Evolutionary conservation across 2,888 invertebrate species (phyloP).

Genomic region (Peribatodes rhomboidaria): DNA sequence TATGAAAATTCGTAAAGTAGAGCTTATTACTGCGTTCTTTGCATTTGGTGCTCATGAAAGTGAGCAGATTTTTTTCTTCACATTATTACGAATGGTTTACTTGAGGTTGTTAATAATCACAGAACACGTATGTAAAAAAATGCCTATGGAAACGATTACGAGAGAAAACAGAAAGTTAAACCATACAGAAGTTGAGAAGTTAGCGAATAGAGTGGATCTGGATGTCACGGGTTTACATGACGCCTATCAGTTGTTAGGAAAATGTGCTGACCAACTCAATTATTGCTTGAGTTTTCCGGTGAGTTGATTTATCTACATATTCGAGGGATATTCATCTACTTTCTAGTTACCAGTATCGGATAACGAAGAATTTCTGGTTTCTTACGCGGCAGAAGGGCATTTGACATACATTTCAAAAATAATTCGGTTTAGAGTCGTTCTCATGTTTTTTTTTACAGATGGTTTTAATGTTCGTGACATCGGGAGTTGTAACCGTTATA

Average conservation of each 20-base stretch:
- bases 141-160: conserved; percentile 42
- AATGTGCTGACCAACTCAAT: conserved; percentile 65
- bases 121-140: conserved; percentile 61
- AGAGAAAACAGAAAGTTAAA: background rate
- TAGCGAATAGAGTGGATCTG: conserved; percentile 55
- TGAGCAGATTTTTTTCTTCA: conserved; percentile 13
- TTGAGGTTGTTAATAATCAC: conserved; percentile 61
- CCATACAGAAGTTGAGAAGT: conserved; percentile 40
- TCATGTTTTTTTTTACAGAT: conserved; percentile 11
- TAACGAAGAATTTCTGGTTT: too few relatives aligned
- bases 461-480: background rate
- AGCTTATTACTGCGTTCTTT: background rate
- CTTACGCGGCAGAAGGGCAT: too few relatives aligned
- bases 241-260: conserved; percentile 67
- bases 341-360: too few relatives aligned
- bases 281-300: conserved; percentile 68
- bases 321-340: background rate
- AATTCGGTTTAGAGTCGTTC: too few relatives aligned
- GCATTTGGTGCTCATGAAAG: background rate
- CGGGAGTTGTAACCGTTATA: conserved; percentile 7
- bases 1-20: background rate
- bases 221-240: conserved; percentile 62
- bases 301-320: conserved; percentile 39
- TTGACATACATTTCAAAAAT: too few relatives aligned
- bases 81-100: conserved; percentile 48